These are phyloP conservation scores for Syngnathus typhle DNA, from an alignment of 2,113 vertebrate genomes.

Conservation along the genomic window DNA sequence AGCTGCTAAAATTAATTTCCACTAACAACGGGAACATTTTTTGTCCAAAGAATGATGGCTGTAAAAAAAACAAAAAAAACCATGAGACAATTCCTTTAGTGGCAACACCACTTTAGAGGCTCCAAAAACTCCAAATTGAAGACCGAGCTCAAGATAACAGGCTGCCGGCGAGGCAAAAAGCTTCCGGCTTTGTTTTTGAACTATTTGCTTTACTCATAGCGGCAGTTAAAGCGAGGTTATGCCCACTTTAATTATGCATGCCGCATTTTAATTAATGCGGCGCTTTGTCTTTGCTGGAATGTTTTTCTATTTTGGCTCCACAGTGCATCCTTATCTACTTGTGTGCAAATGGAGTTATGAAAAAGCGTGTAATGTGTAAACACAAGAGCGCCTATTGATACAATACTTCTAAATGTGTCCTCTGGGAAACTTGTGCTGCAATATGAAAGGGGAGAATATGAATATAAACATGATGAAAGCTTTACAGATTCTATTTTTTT, in stretches of 20 bases:
- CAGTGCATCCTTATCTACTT: constrained; percentile 25
- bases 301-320: constrained; percentile 22
- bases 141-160: constrained; percentile 22
- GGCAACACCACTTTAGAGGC: constrained; percentile 3
- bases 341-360: constrained; percentile 8
- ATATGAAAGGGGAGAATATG: background rate
- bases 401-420: background rate
- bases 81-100: background rate
- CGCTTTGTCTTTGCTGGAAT: constrained; percentile 15
- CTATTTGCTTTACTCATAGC: constrained; percentile 30
- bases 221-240: constrained; percentile 39
- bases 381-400: constrained; percentile 3
- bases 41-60: constrained; percentile 16
- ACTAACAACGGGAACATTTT: constrained; percentile 1
- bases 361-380: constrained; percentile 3
- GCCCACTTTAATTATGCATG: constrained; percentile 36
- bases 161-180: constrained; percentile 26
- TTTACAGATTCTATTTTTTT: constrained; percentile 1
- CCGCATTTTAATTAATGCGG: constrained; percentile 40
- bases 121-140: constrained; percentile 17
- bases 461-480: background rate
- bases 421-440: background rate
- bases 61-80: constrained; percentile 18
- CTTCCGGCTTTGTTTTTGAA: constrained; percentile 23
- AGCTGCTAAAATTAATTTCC: background rate